These are phyloP conservation scores for Biston betularia DNA, from an alignment of 2,888 invertebrate species.

Conservation along the genomic window DNA sequence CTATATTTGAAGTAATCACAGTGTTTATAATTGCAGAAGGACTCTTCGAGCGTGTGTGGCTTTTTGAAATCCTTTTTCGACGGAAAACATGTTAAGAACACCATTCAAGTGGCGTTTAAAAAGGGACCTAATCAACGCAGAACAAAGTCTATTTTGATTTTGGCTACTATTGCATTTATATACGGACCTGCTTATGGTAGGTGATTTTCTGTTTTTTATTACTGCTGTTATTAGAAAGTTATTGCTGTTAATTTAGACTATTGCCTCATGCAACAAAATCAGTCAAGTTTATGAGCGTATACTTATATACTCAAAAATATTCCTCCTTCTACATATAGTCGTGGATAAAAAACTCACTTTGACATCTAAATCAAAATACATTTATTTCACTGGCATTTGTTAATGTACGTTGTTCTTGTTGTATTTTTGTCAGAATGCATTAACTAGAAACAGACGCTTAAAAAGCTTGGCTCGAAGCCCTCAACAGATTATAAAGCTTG, in stretches of 20 bases:
- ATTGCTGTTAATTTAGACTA: not conserved
- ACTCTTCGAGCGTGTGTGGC: conserved; percentile 53
- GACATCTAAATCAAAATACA: not conserved
- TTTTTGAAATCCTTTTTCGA: conserved; percentile 82
- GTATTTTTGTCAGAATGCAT: conserved; percentile 12
- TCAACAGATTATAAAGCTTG: conserved; percentile 18
- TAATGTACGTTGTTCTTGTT: conserved; percentile 4
- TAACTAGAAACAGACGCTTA: conserved; percentile 16
- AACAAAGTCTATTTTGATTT: conserved; percentile 71
- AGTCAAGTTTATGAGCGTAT: too few species aligned
- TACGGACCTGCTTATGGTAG: conserved; percentile 76
- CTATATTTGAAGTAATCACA: conserved; percentile 39
- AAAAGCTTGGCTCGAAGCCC: conserved; percentile 19
- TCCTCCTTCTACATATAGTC: not conserved
- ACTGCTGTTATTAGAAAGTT: not conserved
- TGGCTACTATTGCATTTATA: conserved; percentile 70
- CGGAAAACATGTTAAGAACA: conserved; percentile 80
- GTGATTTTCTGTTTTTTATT: conserved; percentile 46
- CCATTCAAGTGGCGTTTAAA: conserved; percentile 82
- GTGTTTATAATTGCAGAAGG: conserved; percentile 63
- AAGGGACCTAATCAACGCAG: conserved; percentile 72
- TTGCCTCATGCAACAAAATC: too few species aligned
- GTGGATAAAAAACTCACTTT: not conserved
- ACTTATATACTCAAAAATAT: not conserved
- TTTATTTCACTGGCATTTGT: not conserved